A percentile compares a stretch with the other conserved stretches of the same genome.
phyloP scores from a whole-genome alignment of 2,888 invertebrate species.

The Ametastegia equiseti region DNA sequence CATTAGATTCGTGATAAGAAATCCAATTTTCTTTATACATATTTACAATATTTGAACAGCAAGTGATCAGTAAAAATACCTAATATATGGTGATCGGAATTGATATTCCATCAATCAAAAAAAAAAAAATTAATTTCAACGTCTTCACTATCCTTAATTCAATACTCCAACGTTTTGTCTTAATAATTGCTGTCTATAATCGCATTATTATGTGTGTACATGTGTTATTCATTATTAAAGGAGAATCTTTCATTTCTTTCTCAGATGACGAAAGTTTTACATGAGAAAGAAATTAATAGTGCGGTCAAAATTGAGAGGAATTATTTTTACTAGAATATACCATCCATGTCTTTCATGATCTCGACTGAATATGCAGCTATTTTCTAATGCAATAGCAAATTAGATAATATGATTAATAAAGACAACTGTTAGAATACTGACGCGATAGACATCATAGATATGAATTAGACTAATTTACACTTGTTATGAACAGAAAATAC shows the following conservation, averaged over 20 bases:
- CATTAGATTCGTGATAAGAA: conserved; percentile 7
- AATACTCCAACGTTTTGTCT: background rate
- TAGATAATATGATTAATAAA: background rate
- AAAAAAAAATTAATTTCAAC: background rate
- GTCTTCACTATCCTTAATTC: background rate
- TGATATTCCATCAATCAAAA: background rate
- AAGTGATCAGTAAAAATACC: background rate
- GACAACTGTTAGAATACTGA: conserved; percentile 27
- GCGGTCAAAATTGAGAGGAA: background rate
- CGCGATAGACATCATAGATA: background rate
- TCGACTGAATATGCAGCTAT: background rate
- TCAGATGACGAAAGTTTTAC: background rate
- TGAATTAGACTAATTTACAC: conserved; percentile 9
- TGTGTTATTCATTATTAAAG: background rate
- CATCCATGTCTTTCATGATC: background rate
- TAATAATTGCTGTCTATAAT: background rate
- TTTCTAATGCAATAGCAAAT: background rate
- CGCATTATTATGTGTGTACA: background rate
- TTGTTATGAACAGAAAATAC: conserved; percentile 37
- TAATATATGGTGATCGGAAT: background rate
- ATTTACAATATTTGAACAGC: conserved; percentile 32
- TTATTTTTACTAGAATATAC: background rate
- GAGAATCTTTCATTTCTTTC: background rate
- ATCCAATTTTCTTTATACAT: conserved; percentile 28
- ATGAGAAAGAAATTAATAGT: background rate